Evolutionary conservation across 2,797 vertebrate genomes (phyloP).

Genomic region (Telmatherina bonti): DNA sequence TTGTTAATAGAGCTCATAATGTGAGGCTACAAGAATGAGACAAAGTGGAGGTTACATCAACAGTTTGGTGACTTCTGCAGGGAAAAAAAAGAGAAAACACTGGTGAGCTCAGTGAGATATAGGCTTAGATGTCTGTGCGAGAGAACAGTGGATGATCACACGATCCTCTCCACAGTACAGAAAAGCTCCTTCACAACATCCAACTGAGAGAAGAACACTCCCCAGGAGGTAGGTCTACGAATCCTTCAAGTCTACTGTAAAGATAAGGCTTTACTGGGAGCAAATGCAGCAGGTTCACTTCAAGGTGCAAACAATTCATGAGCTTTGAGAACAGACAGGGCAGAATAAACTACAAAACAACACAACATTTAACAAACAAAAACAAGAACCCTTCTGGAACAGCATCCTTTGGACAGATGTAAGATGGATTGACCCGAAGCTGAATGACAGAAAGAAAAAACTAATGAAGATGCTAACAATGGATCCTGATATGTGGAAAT

Average conservation of each 20-base stretch:
- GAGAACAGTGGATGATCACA: conserved; percentile 8
- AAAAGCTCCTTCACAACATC: neutral
- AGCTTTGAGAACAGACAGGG: conserved; percentile 1
- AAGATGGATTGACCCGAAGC: neutral
- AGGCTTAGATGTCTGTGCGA: conserved; percentile 1
- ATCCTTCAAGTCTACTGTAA: neutral
- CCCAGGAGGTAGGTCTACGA: neutral
- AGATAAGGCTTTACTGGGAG: neutral
- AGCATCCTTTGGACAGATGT: neutral
- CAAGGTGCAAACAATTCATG: neutral
- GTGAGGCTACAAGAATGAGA: neutral
- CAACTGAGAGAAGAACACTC: neutral
- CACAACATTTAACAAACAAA: conserved; percentile 2
- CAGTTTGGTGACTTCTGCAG: neutral
- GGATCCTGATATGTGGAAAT: neutral
- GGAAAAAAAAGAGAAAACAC: neutral
- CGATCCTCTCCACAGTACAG: neutral
- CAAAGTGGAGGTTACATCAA: neutral
- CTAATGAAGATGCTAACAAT: too few relatives aligned
- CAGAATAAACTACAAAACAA: neutral
- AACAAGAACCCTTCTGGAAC: neutral
- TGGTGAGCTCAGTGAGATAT: neutral
- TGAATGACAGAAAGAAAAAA: neutral
- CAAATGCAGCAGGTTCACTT: neutral
- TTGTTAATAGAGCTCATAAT: neutral